A percentile compares a stretch with the other conserved stretches of the same genome.
These are phyloP conservation scores for Cylas formicarius DNA, from an alignment of 1,140 invertebrate species.

Conservation along the genomic window DNA sequence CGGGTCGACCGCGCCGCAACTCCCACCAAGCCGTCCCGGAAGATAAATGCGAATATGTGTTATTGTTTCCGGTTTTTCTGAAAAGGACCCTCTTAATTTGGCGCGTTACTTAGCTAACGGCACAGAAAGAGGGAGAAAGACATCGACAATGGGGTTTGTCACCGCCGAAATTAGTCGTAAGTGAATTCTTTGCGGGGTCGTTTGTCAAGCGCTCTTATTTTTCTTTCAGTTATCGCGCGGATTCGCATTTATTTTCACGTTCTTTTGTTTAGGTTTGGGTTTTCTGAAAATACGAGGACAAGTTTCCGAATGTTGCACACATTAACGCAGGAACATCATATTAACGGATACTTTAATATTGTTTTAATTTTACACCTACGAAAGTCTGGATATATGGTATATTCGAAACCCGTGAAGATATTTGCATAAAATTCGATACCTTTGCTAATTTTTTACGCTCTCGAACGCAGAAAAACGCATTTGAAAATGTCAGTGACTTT, in stretches of 20 bases:
- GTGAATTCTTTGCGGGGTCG: constrained; percentile 38
- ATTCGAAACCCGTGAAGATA: too few species aligned
- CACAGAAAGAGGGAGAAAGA: constrained; percentile 29
- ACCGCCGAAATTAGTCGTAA: constrained; percentile 38
- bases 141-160: constrained; percentile 35
- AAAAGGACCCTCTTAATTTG: constrained; percentile 42
- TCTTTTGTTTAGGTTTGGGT: constrained; percentile 23
- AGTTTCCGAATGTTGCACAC: too few species aligned
- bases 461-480: too few species aligned
- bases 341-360: too few species aligned
- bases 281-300: too few species aligned
- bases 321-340: too few species aligned
- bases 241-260: constrained; percentile 11
- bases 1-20: constrained; percentile 12
- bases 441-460: too few species aligned
- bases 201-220: constrained; percentile 34
- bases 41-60: constrained; percentile 42
- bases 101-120: constrained; percentile 41
- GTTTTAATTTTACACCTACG: too few species aligned
- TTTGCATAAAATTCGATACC: too few species aligned
- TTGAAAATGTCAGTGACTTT: too few species aligned
- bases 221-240: constrained; percentile 25
- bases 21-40: constrained; percentile 26
- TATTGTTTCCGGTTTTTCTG: constrained; percentile 39
- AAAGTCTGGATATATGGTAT: too few species aligned